Base-by-base conservation (phyloP, 1,140 invertebrate genomes). In the Pachypsylla venusta region DNA sequence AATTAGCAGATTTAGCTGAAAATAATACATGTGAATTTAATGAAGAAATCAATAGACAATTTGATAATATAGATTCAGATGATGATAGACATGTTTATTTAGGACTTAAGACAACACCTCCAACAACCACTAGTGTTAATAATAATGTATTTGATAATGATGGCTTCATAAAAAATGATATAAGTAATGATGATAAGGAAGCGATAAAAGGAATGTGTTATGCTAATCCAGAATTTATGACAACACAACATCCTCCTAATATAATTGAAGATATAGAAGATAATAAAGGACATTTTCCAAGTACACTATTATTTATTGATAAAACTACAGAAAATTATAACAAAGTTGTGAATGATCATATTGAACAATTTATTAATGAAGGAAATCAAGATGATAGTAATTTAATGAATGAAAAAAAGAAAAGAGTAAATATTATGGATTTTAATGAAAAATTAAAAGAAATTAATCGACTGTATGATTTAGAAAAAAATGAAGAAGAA, bases 251-350 rank as follows among this genome's bases (percentile, higher is more conserved):
- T 4, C 42, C 42, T 10, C 42, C 42, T 5, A n/a, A 10, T n/a
- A 19, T 4, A 22, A 48, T 48, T n/a, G 22, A n/a, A n/a, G 42
- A 48, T 5, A 19, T n/a, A 3, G 42, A 4, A 4, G 42, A 48
- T 22, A 48, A 48, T 22, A 4, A 48, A 5, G 42, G 42, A 48
- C 42, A 48, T n/a, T 48, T 48, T 19, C 42, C 42, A 48, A 48
- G 42, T n/a, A 48, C 42, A 3, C 22, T 48, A 22, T 19, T 48
- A 10, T 48, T 48, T n/a, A 48, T 48, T n/a, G 42, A 48, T 22
- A 48, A 48, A n/a, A 48, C 42, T 19, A 48, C 42, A n/a, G 30
- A 35, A 35, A 35, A 35, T n/a, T n/a, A n/a, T n/a, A n/a, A n/a
- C n/a, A n/a, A n/a, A n/a, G n/a, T n/a, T n/a, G n/a, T n/a, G n/a